A percentile compares a stretch with the other conserved stretches of the same genome.
These are phyloP conservation scores for Coregonus sp. DNA, from an alignment of 2,797 vertebrate genomes.

Conservation along the genomic window DNA sequence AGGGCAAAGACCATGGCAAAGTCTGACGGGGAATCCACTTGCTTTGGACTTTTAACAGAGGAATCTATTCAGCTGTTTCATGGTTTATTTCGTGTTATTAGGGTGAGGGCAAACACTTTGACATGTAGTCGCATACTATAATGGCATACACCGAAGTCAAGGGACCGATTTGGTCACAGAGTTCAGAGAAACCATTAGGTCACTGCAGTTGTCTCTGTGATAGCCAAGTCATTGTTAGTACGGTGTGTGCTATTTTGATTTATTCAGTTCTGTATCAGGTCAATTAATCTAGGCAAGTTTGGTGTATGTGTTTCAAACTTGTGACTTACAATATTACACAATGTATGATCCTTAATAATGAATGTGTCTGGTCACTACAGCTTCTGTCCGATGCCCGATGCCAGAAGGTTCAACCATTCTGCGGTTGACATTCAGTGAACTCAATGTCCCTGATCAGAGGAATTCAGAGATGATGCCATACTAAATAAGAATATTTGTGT, in stretches of 20 bases:
- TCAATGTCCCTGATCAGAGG: neutral
- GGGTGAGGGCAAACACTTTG: neutral
- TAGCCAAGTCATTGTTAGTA: neutral
- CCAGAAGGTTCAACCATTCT: neutral
- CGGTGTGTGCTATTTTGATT: neutral
- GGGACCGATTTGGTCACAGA: neutral
- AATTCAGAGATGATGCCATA: neutral
- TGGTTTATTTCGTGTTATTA: neutral
- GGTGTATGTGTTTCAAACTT: neutral
- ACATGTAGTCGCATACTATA: neutral
- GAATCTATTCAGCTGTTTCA: neutral
- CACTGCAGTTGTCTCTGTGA: neutral
- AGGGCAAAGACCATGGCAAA: neutral
- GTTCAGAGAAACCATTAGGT: neutral
- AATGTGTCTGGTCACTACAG: neutral
- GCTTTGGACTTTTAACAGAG: neutral
- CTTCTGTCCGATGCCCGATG: neutral
- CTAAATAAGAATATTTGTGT: neutral
- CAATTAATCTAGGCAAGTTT: neutral
- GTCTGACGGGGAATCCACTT: too few relatives aligned
- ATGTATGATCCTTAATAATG: neutral
- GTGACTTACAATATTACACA: neutral
- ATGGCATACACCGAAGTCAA: neutral
- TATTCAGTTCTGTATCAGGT: neutral
- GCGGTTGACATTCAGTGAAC: neutral